These are phyloP conservation scores for Drosophila ficusphila DNA, from an alignment of 1,140 invertebrate genomes.

Conservation along the genomic window DNA sequence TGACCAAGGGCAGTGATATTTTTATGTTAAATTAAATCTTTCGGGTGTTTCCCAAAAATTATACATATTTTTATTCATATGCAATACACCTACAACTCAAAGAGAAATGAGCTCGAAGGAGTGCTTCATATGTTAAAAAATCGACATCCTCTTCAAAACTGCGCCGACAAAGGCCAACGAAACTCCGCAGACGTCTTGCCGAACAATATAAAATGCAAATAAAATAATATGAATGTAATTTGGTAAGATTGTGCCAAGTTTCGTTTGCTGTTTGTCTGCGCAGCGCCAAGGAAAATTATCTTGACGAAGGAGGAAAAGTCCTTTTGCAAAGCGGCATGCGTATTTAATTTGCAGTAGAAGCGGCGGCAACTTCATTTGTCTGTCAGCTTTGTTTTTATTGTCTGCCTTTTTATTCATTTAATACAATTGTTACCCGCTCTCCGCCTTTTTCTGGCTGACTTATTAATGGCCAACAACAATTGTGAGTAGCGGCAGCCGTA, in stretches of 20 bases:
- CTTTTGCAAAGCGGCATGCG: constrained; percentile 29
- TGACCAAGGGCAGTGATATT: no score
- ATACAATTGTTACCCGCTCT: constrained; percentile 65
- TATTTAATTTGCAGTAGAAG: constrained; percentile 68
- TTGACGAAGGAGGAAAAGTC: constrained; percentile 15
- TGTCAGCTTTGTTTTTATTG: constrained; percentile 62
- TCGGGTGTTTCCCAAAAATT: neutral
- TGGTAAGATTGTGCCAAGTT: constrained; percentile 42
- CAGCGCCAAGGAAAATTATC: constrained; percentile 20
- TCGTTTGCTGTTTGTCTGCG: constrained; percentile 12
- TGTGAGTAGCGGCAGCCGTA: constrained; percentile 25
- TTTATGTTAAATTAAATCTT: no score
- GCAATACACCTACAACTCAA: neutral
- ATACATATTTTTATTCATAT: no score
- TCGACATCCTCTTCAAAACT: constrained; percentile 24
- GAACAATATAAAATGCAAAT: constrained; percentile 69
- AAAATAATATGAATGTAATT: constrained; percentile 79
- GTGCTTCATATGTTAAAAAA: neutral
- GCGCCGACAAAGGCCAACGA: constrained; percentile 10
- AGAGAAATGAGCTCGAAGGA: constrained; percentile 14
- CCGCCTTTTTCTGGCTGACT: constrained; percentile 39
- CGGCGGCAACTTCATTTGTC: constrained; percentile 65
- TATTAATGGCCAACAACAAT: constrained; percentile 75
- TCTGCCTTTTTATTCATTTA: constrained; percentile 64
- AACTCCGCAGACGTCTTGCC: constrained; percentile 36